Evolutionary conservation across 2,888 invertebrate species (phyloP).

Genomic region (Macrophya alboannulata): DNA sequence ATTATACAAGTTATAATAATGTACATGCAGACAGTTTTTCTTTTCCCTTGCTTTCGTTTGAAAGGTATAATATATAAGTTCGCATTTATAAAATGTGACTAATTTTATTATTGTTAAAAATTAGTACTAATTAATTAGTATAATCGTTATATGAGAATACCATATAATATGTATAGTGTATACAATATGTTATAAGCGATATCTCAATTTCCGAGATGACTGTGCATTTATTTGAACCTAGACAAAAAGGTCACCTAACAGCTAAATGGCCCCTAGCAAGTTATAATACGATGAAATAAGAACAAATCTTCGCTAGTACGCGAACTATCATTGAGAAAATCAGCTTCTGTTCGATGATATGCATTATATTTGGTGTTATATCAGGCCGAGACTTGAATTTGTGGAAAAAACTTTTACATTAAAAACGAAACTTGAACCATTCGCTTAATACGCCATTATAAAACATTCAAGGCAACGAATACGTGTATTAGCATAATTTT

Average conservation of each 20-base stretch:
- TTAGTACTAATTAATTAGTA: constrained; percentile 57
- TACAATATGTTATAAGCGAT: constrained; percentile 56
- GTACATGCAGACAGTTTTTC: constrained; percentile 68
- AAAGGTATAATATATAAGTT: constrained; percentile 48
- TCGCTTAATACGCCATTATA: constrained; percentile 27
- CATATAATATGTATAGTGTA: constrained; percentile 54
- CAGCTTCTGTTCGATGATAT: constrained; percentile 49
- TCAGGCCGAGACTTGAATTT: neutral
- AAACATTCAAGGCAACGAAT: constrained; percentile 38
- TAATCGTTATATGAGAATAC: constrained; percentile 55
- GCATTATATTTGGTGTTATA: constrained; percentile 16
- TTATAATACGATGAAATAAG: constrained; percentile 50
- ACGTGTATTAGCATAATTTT: neutral
- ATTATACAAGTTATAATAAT: constrained; percentile 70
- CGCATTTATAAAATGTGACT: constrained; percentile 59
- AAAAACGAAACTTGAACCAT: constrained; percentile 39
- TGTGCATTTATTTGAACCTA: constrained; percentile 56
- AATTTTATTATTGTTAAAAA: constrained; percentile 57
- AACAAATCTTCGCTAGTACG: constrained; percentile 26
- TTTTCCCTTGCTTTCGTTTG: constrained; percentile 46
- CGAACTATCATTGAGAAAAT: constrained; percentile 34
- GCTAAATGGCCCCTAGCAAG: constrained; percentile 59
- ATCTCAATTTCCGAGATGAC: constrained; percentile 46
- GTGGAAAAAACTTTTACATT: neutral
- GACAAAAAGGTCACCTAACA: constrained; percentile 52